Evolutionary conservation across 2,888 invertebrate genomes (phyloP).

Genomic region (Ormia ochracea): DNA sequence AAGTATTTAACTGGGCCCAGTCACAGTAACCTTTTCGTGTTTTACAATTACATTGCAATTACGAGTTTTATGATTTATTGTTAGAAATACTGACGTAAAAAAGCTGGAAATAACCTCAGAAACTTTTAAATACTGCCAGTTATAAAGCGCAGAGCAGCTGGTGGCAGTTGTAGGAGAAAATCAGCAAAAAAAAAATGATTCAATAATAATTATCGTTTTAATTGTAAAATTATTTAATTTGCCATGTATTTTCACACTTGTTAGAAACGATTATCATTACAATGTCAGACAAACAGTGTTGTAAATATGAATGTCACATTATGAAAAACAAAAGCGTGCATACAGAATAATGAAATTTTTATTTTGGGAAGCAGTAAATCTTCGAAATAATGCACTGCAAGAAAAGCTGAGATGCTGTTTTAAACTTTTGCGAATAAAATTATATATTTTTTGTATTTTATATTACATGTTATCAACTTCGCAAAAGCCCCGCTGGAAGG

Average conservation of each 20-base stretch:
- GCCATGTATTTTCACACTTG: slow-evolving; percentile 60
- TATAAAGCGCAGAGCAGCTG: background rate
- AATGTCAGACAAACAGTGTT: slow-evolving; percentile 8
- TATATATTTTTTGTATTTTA: too few relatives aligned
- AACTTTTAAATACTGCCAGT: slow-evolving; percentile 22
- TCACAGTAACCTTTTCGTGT: slow-evolving; percentile 21
- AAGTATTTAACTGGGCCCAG: background rate
- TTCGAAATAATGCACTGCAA: too few relatives aligned
- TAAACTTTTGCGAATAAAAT: too few relatives aligned
- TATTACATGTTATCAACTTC: too few relatives aligned
- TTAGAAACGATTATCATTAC: slow-evolving; percentile 48
- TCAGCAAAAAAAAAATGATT: background rate
- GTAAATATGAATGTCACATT: slow-evolving; percentile 16
- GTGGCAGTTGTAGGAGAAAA: background rate
- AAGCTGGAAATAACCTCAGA: slow-evolving; percentile 10
- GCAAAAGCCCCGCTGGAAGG: too few relatives aligned
- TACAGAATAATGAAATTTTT: too few relatives aligned
- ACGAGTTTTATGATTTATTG: slow-evolving; percentile 59
- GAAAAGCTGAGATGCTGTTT: too few relatives aligned
- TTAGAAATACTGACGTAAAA: slow-evolving; percentile 30
- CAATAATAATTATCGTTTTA: slow-evolving; percentile 55
- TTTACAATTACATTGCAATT: slow-evolving; percentile 53
- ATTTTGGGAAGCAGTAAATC: too few relatives aligned
- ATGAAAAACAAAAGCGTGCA: too few relatives aligned
- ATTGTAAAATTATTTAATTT: slow-evolving; percentile 54